These are phyloP conservation scores for Mythimna albipuncta DNA, from an alignment of 2,888 invertebrate genomes.

Conservation along the genomic window DNA sequence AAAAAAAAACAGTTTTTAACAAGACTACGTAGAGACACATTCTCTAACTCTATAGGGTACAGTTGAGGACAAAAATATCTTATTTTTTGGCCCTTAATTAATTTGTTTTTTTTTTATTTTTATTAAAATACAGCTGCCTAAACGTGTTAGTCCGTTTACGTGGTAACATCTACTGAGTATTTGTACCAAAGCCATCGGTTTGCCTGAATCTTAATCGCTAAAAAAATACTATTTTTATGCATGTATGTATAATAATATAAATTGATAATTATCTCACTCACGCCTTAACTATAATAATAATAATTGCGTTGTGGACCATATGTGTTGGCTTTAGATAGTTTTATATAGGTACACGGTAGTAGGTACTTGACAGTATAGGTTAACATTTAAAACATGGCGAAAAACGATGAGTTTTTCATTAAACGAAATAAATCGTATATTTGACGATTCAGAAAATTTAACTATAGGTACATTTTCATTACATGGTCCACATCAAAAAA, in stretches of 20 bases:
- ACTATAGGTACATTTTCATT: slow-evolving; percentile 50
- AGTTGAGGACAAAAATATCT: slow-evolving; percentile 63
- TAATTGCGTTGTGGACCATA: slow-evolving; percentile 75
- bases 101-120: slow-evolving; percentile 58
- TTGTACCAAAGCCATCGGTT: slow-evolving; percentile 86
- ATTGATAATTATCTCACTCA: slow-evolving; percentile 81
- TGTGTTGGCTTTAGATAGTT: slow-evolving; percentile 32
- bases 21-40: slow-evolving; percentile 31
- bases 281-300: slow-evolving; percentile 74
- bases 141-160: slow-evolving; percentile 67
- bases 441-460: slow-evolving; percentile 19
- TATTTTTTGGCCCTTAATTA: slow-evolving; percentile 64
- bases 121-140: slow-evolving; percentile 76
- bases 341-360: slow-evolving; percentile 33
- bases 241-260: slow-evolving; percentile 57
- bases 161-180: slow-evolving; percentile 88
- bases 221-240: slow-evolving; percentile 70
- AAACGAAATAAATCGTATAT: slow-evolving; percentile 9
- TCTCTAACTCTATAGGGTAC: slow-evolving; percentile 54
- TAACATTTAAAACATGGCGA: slow-evolving; percentile 10
- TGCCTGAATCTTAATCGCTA: slow-evolving; percentile 74
- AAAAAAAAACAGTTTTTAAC: slow-evolving; percentile 29
- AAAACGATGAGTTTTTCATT: slow-evolving; percentile 13
- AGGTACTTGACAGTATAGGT: slow-evolving; percentile 23
- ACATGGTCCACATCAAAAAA: slow-evolving; percentile 72